phyloP scores from a whole-genome alignment of 35 echinoderm and acorn worm species.

The Heliocidaris tuberculata region DNA sequence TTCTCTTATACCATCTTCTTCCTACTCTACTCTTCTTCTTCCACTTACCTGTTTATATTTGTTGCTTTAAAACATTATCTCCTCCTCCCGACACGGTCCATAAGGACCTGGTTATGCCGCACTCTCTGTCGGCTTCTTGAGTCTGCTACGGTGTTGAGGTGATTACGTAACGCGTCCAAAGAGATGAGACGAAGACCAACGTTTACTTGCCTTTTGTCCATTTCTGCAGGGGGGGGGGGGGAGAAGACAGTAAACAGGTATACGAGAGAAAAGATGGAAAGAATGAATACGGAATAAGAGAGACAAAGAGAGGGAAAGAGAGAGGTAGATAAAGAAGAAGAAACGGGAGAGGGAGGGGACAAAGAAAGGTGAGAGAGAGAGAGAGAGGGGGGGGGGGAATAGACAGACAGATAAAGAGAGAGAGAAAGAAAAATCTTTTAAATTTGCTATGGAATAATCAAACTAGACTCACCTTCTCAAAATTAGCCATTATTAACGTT shows the following conservation, averaged over 20 bases:
- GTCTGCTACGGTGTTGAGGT: neutral
- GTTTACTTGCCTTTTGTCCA: slow-evolving; percentile 25
- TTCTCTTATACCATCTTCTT: too few species aligned
- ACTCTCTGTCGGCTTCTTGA: neutral
- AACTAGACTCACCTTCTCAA: too few species aligned
- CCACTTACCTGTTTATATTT: neutral
- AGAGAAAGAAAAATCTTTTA: too few species aligned
- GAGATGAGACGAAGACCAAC: neutral
- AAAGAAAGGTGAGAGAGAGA: too few species aligned
- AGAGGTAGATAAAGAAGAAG: too few species aligned
- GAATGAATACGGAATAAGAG: neutral
- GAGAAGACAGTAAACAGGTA: neutral
- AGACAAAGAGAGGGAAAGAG: neutral
- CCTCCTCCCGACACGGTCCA: slow-evolving; percentile 22
- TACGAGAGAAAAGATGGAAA: neutral
- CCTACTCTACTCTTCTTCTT: too few species aligned
- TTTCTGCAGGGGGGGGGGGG: neutral
- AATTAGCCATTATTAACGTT: too few species aligned
- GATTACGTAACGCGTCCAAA: slow-evolving; percentile 5
- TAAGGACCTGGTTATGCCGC: neutral
- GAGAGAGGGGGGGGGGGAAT: too few species aligned
- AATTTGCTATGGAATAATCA: too few species aligned
- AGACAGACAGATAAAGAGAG: too few species aligned
- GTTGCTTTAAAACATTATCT: neutral
- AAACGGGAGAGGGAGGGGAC: too few species aligned